Conservation (phyloP, 35 echinoderm and acorn worm genomes). For the Ophioderma brevispina region DNA sequence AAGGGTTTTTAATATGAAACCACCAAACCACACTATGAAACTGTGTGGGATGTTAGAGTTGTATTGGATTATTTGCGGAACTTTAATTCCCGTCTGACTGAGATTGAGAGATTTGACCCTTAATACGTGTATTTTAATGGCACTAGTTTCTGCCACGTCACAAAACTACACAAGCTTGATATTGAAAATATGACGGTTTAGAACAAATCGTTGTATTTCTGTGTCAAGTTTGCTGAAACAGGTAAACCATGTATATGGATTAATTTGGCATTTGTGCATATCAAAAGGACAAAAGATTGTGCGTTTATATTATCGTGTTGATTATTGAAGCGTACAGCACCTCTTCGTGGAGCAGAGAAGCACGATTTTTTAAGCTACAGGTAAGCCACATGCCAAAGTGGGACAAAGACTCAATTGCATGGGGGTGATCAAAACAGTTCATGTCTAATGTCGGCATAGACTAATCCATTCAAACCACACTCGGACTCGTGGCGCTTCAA, state of each 20-base stretch:
- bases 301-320: constrained; percentile 41
- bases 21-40: constrained; percentile 29
- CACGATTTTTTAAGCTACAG: constrained; percentile 54
- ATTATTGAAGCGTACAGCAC: constrained; percentile 48
- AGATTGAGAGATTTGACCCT: constrained; percentile 41
- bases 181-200: neutral
- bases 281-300: constrained; percentile 49
- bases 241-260: neutral
- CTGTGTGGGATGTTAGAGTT: constrained; percentile 58
- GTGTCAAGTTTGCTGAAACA: constrained; percentile 53
- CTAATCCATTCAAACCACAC: neutral
- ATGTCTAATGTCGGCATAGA: constrained; percentile 40
- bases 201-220: neutral
- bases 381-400: constrained; percentile 39
- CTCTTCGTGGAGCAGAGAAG: constrained; percentile 7
- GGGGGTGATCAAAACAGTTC: constrained; percentile 48
- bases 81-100: constrained; percentile 18
- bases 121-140: constrained; percentile 43
- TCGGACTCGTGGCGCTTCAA: too few relatives aligned
- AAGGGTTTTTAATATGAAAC: constrained; percentile 58
- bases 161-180: constrained; percentile 1
- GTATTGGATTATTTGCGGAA: constrained; percentile 48
- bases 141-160: constrained; percentile 43
- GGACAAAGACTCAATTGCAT: constrained; percentile 36
- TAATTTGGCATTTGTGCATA: constrained; percentile 26